Evolutionary conservation across 2,888 invertebrate species (phyloP), one percentile per base, ranked within the genome.

Genomic region (Chrysotoxum bicinctum): DNA sequence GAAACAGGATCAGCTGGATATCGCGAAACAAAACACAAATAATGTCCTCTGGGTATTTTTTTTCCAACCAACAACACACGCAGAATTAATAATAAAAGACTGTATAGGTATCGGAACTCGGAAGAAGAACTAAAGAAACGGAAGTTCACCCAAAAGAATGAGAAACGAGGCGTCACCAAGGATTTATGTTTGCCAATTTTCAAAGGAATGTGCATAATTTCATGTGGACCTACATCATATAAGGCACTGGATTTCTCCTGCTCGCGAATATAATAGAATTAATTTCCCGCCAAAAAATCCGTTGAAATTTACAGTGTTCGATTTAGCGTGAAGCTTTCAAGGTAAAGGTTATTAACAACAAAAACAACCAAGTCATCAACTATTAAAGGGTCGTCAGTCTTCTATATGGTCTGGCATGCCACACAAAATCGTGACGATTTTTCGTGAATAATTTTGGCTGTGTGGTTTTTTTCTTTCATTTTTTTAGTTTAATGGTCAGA

Each of bases 1-100:
- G 50, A 72, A 84, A 81, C 85, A 64, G 77, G 85, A 85, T 85
- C 85, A 85, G 85, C 85, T 85, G 85, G 85, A 85, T 85, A 77
- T 73, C 81, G 76, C 81, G 75, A 77, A 64, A 80, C 52, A 58
- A 43, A 64, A 72, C 50, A 60, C 70, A 79, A 81, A 69, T 73
- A 81, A 76, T 81, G 73, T 72, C 80, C 76, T 72, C n/a, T 72
- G 76, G 84, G 23, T 84, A 66, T 76, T 81, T 37, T 60, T 21
- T 52, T 68, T 60, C 60, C 78, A 45, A 45, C 30, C 16, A 32
- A 48, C 16, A 70, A 52, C 30, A 30, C 56, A 72, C 21, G 64
- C 68, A 69, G 54, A 30, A 54, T 54, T 30, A 56, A 68, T 58
- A 40, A 68, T 23, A 56, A 64, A 62, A 66, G 58, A 56, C 43